Conservation (phyloP, 2,797 vertebrate species). For the Micromesistius poutassou region DNA sequence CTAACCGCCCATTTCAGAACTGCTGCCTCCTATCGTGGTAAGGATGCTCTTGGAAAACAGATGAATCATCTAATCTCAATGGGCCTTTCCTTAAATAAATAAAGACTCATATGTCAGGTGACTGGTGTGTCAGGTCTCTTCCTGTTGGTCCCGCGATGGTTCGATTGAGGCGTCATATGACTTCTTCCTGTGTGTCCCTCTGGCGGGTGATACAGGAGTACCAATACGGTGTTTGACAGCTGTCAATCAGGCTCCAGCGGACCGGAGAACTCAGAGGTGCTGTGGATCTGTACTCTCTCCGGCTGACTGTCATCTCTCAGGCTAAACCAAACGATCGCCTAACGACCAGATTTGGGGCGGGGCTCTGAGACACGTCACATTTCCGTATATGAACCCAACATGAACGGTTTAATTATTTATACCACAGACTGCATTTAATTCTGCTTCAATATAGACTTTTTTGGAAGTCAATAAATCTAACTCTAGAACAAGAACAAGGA, state of each 20-base stretch:
- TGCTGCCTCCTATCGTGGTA: too few species aligned
- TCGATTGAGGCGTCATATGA: background rate
- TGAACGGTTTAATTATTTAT: too few species aligned
- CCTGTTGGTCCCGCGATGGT: background rate
- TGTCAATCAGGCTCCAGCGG: background rate
- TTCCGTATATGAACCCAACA: background rate
- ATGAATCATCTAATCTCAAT: background rate
- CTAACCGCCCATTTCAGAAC: too few species aligned
- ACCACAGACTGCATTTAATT: too few species aligned
- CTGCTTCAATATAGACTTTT: too few species aligned
- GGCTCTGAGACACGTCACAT: background rate
- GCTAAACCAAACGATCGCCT: background rate
- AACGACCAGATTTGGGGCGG: background rate
- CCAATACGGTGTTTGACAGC: background rate
- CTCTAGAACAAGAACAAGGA: too few species aligned
- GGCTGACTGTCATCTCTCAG: background rate
- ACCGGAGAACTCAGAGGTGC: background rate
- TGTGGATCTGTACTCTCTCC: background rate
- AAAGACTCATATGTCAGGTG: background rate
- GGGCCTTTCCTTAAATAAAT: background rate
- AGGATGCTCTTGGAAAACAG: background rate
- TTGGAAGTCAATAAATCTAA: too few species aligned
- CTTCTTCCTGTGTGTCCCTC: background rate
- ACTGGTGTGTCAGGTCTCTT: background rate
- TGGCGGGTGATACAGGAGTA: background rate